Base-by-base conservation (phyloP, 37 sponge, comb jelly and placozoan genomes). In the Lycopodina hypogea region DNA sequence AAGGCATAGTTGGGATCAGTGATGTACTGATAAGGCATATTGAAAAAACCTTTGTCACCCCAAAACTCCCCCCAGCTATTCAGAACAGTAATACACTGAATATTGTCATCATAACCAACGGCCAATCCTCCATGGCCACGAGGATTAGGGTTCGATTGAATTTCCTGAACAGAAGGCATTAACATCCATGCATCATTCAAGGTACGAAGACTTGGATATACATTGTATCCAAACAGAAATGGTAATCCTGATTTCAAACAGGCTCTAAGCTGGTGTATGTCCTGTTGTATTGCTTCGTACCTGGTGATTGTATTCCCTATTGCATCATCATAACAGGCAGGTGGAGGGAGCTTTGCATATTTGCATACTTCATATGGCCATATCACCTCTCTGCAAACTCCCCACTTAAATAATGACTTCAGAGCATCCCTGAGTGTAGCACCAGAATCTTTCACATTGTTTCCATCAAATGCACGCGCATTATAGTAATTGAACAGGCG, bases 401-500 rank as follows among this genome's bases (percentile, higher is more conserved):
- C 61, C 26, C 60, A 1, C 2, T 32, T 12, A 32, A 35, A 4
- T 38, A 76, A 23, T 26, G 63, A 1, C 32, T 76, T 76, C 38
- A 76, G 9, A 3, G 77, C 55, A 28, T 73, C 74, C 9, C 74
- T 56, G 28, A 73, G 28, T 19, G 57, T 55, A 32, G 74, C 56
- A 52, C 74, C 74, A 33, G 35, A n/a, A 55, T 73, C 74, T 2
- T 32, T 2, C 1, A 1, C 8, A 32, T 2, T 52, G 56, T 18
- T 52, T 2, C 35, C 35, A 55, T 73, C 74, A 30, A 1, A 7
- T 28, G 14, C 57, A 33, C 74, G 55, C 26, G 74, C 24, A 53
- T 73, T 73, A 18, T 73, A 73, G 30, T 73, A 73, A 18, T 55
- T 35, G 45, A 73, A 73, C 74, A 73, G 29, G 28, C 74, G 74